These are phyloP conservation scores for Drosophila dives DNA, from an alignment of 2,888 invertebrate genomes.

Conservation along the genomic window DNA sequence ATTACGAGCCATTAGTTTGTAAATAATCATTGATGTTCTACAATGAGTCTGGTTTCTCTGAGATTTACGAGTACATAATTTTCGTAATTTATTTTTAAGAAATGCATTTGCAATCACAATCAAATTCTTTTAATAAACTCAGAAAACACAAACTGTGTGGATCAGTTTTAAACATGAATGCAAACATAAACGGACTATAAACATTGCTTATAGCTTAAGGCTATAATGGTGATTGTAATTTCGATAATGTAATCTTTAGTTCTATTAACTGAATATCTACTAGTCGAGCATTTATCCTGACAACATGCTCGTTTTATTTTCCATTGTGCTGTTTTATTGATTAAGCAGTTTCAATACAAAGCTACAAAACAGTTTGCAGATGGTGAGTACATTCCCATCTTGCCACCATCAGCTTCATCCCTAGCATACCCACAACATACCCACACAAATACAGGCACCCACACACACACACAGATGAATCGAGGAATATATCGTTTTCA, in stretches of 20 bases:
- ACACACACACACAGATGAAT: not conserved
- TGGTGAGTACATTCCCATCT: constrained; percentile 5
- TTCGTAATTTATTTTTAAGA: not conserved
- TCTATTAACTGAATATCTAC: not conserved
- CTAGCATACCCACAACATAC: not conserved
- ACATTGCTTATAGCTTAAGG: no score
- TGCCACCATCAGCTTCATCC: not conserved
- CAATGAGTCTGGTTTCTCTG: constrained; percentile 5
- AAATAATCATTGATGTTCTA: constrained; percentile 44
- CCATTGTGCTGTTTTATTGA: constrained; percentile 45
- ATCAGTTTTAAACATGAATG: not conserved
- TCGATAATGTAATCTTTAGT: not conserved
- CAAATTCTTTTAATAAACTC: not conserved
- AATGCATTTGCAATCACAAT: not conserved
- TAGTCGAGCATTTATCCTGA: not conserved
- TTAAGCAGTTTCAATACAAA: constrained; percentile 33
- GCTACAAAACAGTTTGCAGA: constrained; percentile 11
- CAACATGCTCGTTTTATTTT: not conserved
- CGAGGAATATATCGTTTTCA: constrained; percentile 40
- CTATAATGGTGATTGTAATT: not conserved
- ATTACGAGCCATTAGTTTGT: constrained; percentile 53
- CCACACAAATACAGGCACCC: not conserved
- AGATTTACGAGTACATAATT: constrained; percentile 29
- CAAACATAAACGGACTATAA: not conserved
- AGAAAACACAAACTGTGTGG: not conserved